phyloP scores from a whole-genome alignment of 2,113 vertebrate genomes.

The Sialia sialis region DNA sequence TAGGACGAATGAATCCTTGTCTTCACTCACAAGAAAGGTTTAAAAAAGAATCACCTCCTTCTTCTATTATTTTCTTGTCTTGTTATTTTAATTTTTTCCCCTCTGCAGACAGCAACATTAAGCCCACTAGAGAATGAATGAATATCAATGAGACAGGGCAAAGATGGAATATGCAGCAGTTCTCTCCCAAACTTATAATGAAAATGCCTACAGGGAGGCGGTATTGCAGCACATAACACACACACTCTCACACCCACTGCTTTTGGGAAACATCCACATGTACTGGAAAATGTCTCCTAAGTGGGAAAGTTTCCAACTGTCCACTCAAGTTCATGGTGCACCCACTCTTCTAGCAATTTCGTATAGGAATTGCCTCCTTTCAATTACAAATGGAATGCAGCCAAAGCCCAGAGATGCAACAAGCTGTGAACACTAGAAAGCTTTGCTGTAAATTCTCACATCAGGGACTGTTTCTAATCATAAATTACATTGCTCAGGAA shows the following conservation, averaged over 20 bases:
- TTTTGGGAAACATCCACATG: background rate
- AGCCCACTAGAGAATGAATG: background rate
- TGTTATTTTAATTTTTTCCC: constrained; percentile 13
- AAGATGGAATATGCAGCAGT: background rate
- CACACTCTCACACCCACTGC: background rate
- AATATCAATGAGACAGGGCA: constrained; percentile 5
- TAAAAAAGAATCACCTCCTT: constrained; percentile 23
- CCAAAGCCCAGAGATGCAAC: background rate
- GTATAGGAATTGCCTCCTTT: background rate
- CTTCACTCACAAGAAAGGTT: background rate
- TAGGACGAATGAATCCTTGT: background rate
- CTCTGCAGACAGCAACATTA: background rate
- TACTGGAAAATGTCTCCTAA: background rate
- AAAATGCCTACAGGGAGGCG: background rate
- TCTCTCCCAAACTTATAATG: background rate
- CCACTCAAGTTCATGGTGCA: background rate
- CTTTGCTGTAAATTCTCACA: background rate
- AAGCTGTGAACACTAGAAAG: background rate
- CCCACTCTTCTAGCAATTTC: background rate
- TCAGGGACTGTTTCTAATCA: background rate
- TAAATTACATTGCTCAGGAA: background rate
- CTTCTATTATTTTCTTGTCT: constrained; percentile 10
- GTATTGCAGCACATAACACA: background rate
- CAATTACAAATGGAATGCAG: background rate
- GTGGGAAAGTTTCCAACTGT: background rate